Base-by-base conservation (phyloP, 2,888 invertebrate genomes). In the Dynastes tityus region DNA sequence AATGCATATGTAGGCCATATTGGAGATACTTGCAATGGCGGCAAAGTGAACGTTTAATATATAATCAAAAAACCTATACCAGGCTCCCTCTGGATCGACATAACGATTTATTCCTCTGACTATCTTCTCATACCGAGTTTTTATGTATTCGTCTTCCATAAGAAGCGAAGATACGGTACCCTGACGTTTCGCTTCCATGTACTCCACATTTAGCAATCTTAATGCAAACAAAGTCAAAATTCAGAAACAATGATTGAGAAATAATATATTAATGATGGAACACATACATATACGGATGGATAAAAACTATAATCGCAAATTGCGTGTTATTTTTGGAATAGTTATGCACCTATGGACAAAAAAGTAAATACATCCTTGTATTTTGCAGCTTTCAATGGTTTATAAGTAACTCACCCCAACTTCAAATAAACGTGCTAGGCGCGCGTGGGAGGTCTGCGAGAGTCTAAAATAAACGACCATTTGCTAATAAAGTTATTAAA, bases 61-160 rank as follows among this genome's bases (percentile, higher is more conserved):
- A 32, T 79, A 79, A 22, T 77, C 74, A 61, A 64, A 79, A 4
- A 79, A 40, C 74, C 74, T 67, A 68, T 77, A 79, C 74, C 77
- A 77, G 11, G 58, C 37, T 8, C 51, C 32, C 11, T 77, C 77
- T 16, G 22, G 16, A 22, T 68, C 29, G 29, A 79, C 68, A 13
- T 13, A 65, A 13, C 61, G 49, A 16, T 77, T 79, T 22, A 79
- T 27, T 65, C 45, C 51, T 49, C 32, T 53, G 51, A 79, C 51
- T 29, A 76, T 40, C n/a, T 63, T 37, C 16, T 79, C 79, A 58
- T 79, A 76, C 2, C 61, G 58, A 22, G 58, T 64, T 61, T 61
- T 37, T 1, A 27, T 13, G 11, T 55, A n/a, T 22, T 6, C 3
- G 2, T 55, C 13, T 13, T 32, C 29, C 9, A 32, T 3, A 32